Conservation (phyloP, 2,797 vertebrate species). For the Cuculus canorus region DNA sequence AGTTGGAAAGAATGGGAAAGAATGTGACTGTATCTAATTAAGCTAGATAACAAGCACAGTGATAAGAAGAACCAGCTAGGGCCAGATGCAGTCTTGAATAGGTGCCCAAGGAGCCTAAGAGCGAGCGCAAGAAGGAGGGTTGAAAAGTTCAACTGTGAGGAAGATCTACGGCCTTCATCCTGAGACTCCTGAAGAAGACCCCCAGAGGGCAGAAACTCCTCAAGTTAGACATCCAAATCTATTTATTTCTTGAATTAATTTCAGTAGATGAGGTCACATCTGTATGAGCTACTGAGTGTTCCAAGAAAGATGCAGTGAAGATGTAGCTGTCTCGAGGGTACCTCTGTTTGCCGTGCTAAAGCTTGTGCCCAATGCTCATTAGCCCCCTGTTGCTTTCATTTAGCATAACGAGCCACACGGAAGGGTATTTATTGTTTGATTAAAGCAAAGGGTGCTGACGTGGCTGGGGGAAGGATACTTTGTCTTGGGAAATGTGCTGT, state of each 20-base stretch:
- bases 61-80: too few species aligned
- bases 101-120: too few species aligned
- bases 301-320: neutral
- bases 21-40: too few species aligned
- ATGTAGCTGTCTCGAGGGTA: constrained; percentile 7
- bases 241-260: neutral
- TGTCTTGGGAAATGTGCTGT: neutral
- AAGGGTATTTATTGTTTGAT: constrained; percentile 49
- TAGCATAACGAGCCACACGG: constrained; percentile 40
- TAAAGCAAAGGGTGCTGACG: neutral
- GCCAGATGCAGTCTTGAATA: too few species aligned
- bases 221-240: neutral
- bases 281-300: neutral
- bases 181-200: too few species aligned
- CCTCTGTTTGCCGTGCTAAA: constrained; percentile 16
- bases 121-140: too few species aligned
- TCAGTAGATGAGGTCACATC: neutral
- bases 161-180: too few species aligned
- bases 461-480: neutral
- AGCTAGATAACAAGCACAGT: too few species aligned
- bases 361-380: constrained; percentile 52
- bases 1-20: too few species aligned
- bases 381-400: constrained; percentile 53
- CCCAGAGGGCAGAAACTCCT: neutral
- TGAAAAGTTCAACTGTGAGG: too few species aligned